Evolutionary conservation across 2,888 invertebrate species (phyloP), one percentile per base, ranked within the genome.

Genomic region (Sthenelais limicola): DNA sequence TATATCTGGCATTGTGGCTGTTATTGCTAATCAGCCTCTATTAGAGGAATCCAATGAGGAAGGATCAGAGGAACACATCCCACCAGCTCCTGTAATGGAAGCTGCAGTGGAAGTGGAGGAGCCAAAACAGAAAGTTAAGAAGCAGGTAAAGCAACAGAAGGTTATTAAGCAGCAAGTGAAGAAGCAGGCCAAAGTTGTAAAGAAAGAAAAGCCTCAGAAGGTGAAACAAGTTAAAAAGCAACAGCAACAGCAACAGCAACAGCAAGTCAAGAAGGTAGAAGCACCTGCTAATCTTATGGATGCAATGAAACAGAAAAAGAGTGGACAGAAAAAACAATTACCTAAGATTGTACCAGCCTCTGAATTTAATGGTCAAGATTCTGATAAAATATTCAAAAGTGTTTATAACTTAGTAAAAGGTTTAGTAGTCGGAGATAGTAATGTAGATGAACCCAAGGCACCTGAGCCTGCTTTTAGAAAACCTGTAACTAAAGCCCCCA

Each of bases 21-120:
- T n/a, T n/a, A n/a, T n/a, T n/a, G n/a, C n/a, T 15, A 56, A 56
- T n/a, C 56, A 30, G 18, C 33, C n/a, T 9, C 5, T n/a, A 5
- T 5, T 3, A 5, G 35, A 56, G 32, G 2, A 3, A 2, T 12
- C n/a, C 18, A 56, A 56, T 15, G 3, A 18, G 30, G 33, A 15
- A 43, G 15, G 12, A 56, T 32, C 33, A 32, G 2, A 56, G 33
- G 56, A 35, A 28, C 21, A n/a, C 56, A n/a, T 32, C n/a, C 15
- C 18, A 56, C 5, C 32, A 32, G 56, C 3, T 33, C 15, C 28
- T 15, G 15, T 26, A 52, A 26, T 52, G 52, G 52, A 52, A 52
- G 26, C 24, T 52, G 52, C 52, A 43, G 43, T 12, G 18, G 18
- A 43, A 56, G 30, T n/a, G 26, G 56, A 56, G 26, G 32, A 56